phyloP scores from a whole-genome alignment of 1,140 invertebrate genomes.

The roundworm (Caenorhabditis elegans) region DNA sequence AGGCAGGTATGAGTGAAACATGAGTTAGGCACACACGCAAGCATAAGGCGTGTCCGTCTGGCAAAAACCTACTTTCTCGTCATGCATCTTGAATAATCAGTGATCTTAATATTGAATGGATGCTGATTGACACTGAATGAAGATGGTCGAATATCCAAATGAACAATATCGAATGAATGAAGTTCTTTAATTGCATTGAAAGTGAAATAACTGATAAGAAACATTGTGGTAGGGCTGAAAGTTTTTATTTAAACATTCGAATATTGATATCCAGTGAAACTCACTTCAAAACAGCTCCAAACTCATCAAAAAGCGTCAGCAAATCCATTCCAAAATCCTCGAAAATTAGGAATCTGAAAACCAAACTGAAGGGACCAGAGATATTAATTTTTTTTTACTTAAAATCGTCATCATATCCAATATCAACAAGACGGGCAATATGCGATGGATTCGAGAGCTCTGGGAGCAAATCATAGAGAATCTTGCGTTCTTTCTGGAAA shows the following conservation, averaged over 20 bases:
- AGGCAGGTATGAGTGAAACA: too few relatives aligned
- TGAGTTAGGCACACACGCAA: too few relatives aligned
- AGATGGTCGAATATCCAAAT: not conserved
- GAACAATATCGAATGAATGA: not conserved
- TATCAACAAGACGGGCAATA: not conserved
- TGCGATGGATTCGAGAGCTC: not conserved
- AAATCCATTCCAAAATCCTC: slow-evolving; percentile 9
- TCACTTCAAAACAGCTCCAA: not conserved
- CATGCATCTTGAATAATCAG: not conserved
- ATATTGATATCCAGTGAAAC: too few relatives aligned
- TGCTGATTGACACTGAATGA: not conserved
- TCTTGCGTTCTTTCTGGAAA: not conserved
- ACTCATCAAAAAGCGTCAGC: not conserved
- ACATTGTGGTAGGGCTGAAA: not conserved
- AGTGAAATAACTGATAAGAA: not conserved
- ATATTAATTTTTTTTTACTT: not conserved
- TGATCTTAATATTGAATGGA: not conserved
- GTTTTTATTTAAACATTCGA: too few relatives aligned
- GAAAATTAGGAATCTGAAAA: not conserved
- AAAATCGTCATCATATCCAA: not conserved
- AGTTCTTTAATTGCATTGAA: slow-evolving; percentile 1
- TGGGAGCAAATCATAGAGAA: not conserved
- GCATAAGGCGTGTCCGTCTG: too few relatives aligned
- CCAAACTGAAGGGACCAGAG: too few relatives aligned
- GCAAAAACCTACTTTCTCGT: not conserved